Base-by-base conservation (phyloP, 2,113 vertebrate species). In the Cebidichthys violaceus region DNA sequence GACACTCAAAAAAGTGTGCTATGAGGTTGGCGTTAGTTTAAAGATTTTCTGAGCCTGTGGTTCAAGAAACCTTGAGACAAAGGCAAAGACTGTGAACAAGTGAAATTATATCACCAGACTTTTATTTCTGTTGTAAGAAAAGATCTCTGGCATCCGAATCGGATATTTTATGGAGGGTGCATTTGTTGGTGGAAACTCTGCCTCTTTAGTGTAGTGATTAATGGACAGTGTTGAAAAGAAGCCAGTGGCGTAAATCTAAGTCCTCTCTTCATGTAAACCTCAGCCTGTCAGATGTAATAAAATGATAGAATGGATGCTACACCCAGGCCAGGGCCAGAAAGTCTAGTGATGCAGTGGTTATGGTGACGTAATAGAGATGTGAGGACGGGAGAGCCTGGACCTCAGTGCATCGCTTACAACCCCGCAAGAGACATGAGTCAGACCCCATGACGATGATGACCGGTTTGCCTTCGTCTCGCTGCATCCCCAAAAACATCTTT, bases 351-450 rank as follows among this genome's bases (percentile, higher is more conserved):
- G 77, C 68, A 54, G 77, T 37, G 72, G 27, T 59, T 77, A 47
- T 57, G 76, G 67, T 77, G 84, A 82, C 10, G 29, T 27, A 84
- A 83, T n/a, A 66, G 71, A 61, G 60, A 75, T 52, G 75, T 68
- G 59, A 64, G 31, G 22, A 75, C 68, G 55, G 72, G 67, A 73
- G 71, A 84, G 88, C 52, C 55, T 79, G 83, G 79, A 85, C 72
- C 76, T 83, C 82, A 27, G 50, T 61, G 72, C 87, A 81, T 83
- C 17, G 35, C 80, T 87, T 72, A 70, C 87, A 86, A 73, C 88
- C 82, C 91, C 77, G 84, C 79, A 70, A 86, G 86, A 86, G 60
- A 47, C 65, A 67, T 91, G 88, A 90, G 85, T 93, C 89, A 92
- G 14, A 85, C 14, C 59, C 35, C 45, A 50, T 77, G 61, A 87